Base-by-base conservation (phyloP, 1,140 invertebrate genomes). In the Ctenoplectra terminalis region DNA sequence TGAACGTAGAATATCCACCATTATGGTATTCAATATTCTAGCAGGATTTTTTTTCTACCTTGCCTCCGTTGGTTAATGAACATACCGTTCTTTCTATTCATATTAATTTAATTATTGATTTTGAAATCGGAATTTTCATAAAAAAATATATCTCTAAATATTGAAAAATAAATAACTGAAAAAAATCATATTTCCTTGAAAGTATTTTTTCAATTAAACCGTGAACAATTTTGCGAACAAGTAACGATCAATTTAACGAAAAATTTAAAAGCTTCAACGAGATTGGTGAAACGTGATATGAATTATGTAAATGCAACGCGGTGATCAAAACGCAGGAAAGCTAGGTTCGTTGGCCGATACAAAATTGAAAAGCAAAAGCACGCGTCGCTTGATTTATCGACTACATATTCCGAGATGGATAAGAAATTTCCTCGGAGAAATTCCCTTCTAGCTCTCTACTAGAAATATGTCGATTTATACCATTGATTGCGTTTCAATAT, bases 301-400 rank as follows among this genome's bases (percentile, higher is more conserved):
- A 56, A 72, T 72, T 40, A 72, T 72, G 52, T 34, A 72, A 58
- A 72, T 29, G 70, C 52, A 58, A 40, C 70, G 70, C 20, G 29
- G 23, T 29, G 66, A 69, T 50, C 66, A 26, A 69, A 60, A 60
- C 31, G 40, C 23, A 11, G 0, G 40, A 15, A 40, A 56, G n/a
- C 0, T 17, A 40, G 23, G 70, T 72, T 72, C 50, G 70, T 72
- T 72, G 70, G 8, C 52, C 50, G 70, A 43, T n/a, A 26, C n/a
- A 72, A 72, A 72, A 72, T 72, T 54, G 60, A 63, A 40, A 75
- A 48, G 72, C 72, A 75, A 63, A 46, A 63, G 54, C 56, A 40
- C 34, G 26, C 37, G 34, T 40, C 70, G 52, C n/a, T 63, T 52
- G 73, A 75, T 75, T 75, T 75, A 63, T 75, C 46, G 46, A 23